Conservation (phyloP, 2,797 vertebrate genomes). For the Leptoclinus maculatus region DNA sequence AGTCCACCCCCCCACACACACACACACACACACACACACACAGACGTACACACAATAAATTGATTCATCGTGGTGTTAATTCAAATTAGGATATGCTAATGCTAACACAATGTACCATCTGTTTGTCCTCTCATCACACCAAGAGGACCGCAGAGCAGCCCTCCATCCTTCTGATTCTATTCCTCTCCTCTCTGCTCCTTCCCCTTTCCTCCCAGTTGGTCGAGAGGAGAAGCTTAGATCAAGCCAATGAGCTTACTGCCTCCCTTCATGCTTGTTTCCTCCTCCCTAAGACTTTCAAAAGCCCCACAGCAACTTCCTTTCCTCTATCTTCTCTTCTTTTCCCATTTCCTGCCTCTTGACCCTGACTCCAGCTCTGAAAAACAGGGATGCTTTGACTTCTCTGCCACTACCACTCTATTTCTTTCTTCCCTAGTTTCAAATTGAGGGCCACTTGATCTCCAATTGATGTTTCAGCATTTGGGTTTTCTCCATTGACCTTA, state of each 20-base stretch:
- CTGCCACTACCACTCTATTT: slow-evolving; percentile 22
- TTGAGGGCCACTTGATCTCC: slow-evolving; percentile 8
- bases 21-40: not conserved
- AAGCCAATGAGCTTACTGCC: slow-evolving; percentile 54
- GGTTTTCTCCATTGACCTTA: slow-evolving; percentile 6
- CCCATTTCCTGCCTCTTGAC: slow-evolving; percentile 62
- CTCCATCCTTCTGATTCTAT: slow-evolving; percentile 35
- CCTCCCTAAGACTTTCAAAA: slow-evolving; percentile 55
- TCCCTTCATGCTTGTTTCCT: slow-evolving; percentile 42
- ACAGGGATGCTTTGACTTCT: slow-evolving; percentile 41
- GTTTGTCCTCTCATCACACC: slow-evolving; percentile 64
- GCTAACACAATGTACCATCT: slow-evolving; percentile 73
- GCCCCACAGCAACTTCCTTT: slow-evolving; percentile 45
- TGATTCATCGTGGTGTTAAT: slow-evolving; percentile 43
- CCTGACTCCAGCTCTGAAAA: slow-evolving; percentile 48
- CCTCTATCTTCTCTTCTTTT: slow-evolving; percentile 39
- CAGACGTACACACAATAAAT: slow-evolving; percentile 34
- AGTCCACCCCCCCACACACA: slow-evolving; percentile 15
- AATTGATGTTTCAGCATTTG: slow-evolving; percentile 1
- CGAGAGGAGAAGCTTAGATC: slow-evolving; percentile 51
- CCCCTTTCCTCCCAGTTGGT: slow-evolving; percentile 45
- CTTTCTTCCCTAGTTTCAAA: not conserved
- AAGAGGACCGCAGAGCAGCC: slow-evolving; percentile 53
- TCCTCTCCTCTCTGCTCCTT: slow-evolving; percentile 27
- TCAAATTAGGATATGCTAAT: slow-evolving; percentile 71